Conservation (phyloP, 37 sponge, comb jelly and placozoan species). For the Chondrilla cf. caribensis region DNA sequence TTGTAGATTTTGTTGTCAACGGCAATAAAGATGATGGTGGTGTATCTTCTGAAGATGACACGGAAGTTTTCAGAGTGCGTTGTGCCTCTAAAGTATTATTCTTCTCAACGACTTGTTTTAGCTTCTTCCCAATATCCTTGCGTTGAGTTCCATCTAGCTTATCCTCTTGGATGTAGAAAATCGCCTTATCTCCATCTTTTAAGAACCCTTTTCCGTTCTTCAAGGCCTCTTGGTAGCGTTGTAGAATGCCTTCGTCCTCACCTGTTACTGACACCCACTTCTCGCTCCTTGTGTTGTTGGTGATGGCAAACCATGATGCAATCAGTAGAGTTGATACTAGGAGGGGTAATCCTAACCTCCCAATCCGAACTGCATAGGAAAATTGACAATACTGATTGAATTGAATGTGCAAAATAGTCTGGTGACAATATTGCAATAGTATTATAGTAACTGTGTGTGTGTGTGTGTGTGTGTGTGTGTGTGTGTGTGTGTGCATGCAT, state of each 20-base stretch:
- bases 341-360: not conserved
- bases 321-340: not conserved
- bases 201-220: not conserved
- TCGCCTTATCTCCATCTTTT: not conserved
- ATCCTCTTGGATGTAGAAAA: not conserved
- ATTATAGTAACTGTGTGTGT: not conserved
- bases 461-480: not conserved
- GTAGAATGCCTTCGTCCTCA: not conserved
- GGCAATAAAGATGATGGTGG: too few species aligned
- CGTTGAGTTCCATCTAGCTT: not conserved
- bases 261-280: not conserved
- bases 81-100: too few species aligned
- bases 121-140: not conserved
- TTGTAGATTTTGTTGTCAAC: too few species aligned
- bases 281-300: not conserved
- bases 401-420: not conserved
- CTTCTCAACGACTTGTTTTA: not conserved
- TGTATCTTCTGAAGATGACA: too few species aligned
- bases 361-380: not conserved
- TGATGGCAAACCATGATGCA: not conserved
- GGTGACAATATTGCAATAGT: not conserved
- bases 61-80: too few species aligned
- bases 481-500: not conserved
- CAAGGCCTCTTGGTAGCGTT: not conserved
- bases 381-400: too few species aligned